Conservation (phyloP, 1,140 invertebrate genomes). For the Drosophila sucinea region DNA sequence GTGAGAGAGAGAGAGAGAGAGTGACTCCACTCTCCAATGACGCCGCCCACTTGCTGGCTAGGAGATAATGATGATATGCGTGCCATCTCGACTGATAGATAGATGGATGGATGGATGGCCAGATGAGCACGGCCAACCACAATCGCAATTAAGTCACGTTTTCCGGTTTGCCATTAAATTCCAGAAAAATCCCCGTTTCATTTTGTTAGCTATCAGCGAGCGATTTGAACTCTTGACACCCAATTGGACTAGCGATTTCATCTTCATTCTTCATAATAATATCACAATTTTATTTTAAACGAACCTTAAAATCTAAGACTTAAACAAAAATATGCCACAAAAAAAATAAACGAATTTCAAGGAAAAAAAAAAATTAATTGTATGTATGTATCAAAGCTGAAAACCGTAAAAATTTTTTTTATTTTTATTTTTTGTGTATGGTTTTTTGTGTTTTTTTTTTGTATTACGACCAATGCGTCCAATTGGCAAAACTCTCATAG, state of each 20-base stretch:
- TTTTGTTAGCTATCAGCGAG: slow-evolving; percentile 19
- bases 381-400: slow-evolving; percentile 42
- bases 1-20: too few relatives aligned
- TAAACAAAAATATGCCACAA: slow-evolving; percentile 66
- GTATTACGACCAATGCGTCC: slow-evolving; percentile 85
- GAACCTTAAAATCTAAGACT: slow-evolving; percentile 51
- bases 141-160: slow-evolving; percentile 27
- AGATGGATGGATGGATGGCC: background rate
- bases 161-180: slow-evolving; percentile 9
- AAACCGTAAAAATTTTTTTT: slow-evolving; percentile 27
- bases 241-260: slow-evolving; percentile 22
- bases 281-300: slow-evolving; percentile 64
- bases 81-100: background rate
- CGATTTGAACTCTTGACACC: slow-evolving; percentile 22
- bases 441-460: too few relatives aligned
- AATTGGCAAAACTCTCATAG: slow-evolving; percentile 85
- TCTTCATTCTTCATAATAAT: slow-evolving; percentile 50
- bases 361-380: slow-evolving; percentile 17
- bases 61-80: slow-evolving; percentile 6
- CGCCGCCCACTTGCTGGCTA: slow-evolving; percentile 2
- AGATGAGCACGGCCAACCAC: background rate
- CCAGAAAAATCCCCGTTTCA: slow-evolving; percentile 26
- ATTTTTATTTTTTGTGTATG: too few relatives aligned
- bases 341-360: slow-evolving; percentile 26
- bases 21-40: background rate